These are phyloP conservation scores for Dryadula phaetusa DNA, from an alignment of 2,888 invertebrate species.

Conservation along the genomic window DNA sequence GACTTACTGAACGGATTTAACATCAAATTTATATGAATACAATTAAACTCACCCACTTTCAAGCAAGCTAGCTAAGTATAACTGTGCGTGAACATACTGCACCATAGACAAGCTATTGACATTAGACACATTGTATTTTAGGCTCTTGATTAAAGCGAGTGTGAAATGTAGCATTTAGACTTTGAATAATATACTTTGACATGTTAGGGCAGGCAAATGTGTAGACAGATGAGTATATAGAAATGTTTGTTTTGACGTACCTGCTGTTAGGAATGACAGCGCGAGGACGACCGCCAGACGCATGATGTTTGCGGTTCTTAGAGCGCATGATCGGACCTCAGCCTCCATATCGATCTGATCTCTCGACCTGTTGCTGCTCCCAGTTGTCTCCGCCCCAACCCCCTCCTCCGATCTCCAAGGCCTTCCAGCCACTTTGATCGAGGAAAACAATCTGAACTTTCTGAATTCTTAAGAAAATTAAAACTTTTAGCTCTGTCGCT, in stretches of 20 bases:
- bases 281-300: slow-evolving; percentile 71
- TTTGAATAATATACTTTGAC: neutral
- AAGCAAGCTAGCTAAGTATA: too few relatives aligned
- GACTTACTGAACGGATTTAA: neutral
- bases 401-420: slow-evolving; percentile 51
- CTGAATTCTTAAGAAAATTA: slow-evolving; percentile 73
- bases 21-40: neutral
- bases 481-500: slow-evolving; percentile 59
- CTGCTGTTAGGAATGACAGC: slow-evolving; percentile 69
- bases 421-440: slow-evolving; percentile 67
- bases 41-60: neutral
- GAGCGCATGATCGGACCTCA: slow-evolving; percentile 74
- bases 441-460: slow-evolving; percentile 78
- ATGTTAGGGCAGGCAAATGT: slow-evolving; percentile 6
- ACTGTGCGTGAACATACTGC: neutral
- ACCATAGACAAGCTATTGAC: slow-evolving; percentile 38
- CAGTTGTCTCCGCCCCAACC: slow-evolving; percentile 58
- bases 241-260: slow-evolving; percentile 65
- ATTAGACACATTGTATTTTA: slow-evolving; percentile 7
- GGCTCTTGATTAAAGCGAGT: neutral
- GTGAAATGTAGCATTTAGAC: neutral
- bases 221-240: slow-evolving; percentile 8
- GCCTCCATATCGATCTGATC: slow-evolving; percentile 75
- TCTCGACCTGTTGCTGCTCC: slow-evolving; percentile 77
- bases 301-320: slow-evolving; percentile 68